A percentile compares a stretch with the other conserved stretches of the same genome.
phyloP scores from a whole-genome alignment of 2,113 vertebrate species.

The Myotis brandtii region DNA sequence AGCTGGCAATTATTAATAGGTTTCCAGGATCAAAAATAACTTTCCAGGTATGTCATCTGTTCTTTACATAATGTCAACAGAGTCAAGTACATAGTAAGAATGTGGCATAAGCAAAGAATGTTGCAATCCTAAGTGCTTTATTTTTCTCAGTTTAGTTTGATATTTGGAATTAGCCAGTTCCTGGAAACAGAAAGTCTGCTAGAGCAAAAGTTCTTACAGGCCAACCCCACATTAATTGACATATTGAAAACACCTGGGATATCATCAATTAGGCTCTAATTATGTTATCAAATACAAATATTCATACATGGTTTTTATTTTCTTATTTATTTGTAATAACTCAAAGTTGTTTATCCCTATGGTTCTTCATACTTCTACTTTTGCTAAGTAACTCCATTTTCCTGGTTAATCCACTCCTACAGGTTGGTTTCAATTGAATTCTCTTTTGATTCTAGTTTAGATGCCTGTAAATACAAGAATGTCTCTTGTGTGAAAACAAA shows the following conservation, averaged over 20 bases:
- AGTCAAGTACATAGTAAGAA: not conserved
- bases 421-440: not conserved
- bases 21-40: constrained; percentile 78
- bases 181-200: constrained; percentile 38
- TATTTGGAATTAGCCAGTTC: constrained; percentile 31
- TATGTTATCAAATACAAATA: not conserved
- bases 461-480: not conserved
- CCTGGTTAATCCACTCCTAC: not conserved
- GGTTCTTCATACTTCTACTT: not conserved
- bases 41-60: constrained; percentile 90
- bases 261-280: not conserved
- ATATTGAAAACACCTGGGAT: not conserved
- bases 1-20: constrained; percentile 85
- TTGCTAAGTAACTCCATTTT: constrained; percentile 5
- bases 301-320: not conserved
- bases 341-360: not conserved
- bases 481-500: constrained; percentile 1
- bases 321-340: not conserved
- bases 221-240: not conserved
- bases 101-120: not conserved
- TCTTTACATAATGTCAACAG: not conserved
- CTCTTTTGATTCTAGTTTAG: constrained; percentile 43
- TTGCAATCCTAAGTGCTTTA: not conserved
- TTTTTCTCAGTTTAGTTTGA: constrained; percentile 42
- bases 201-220: not conserved